Percentiles rank a stretch among this genome's conserved stretches.
These are phyloP conservation scores for Fopius arisanus DNA, from an alignment of 1,140 invertebrate genomes.

Conservation along the genomic window DNA sequence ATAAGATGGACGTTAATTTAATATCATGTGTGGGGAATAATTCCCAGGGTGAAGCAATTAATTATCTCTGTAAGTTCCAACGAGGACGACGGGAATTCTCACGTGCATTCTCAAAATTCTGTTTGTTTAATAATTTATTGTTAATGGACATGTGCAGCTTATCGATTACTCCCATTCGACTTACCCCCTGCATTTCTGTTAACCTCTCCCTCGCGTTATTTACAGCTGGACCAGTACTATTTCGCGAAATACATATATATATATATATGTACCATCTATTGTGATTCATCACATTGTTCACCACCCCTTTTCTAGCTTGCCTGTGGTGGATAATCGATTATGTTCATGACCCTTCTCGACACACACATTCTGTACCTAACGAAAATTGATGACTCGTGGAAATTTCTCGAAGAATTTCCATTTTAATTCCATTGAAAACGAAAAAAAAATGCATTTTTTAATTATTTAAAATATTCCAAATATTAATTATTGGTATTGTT, in stretches of 20 bases:
- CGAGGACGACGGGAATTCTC: neutral
- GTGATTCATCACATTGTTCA: neutral
- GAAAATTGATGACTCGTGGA: too few species aligned
- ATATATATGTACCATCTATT: neutral
- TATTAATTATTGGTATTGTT: too few species aligned
- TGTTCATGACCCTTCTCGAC: neutral
- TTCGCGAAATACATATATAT: neutral
- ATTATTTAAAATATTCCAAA: too few species aligned
- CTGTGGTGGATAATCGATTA: neutral
- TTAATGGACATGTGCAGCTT: neutral
- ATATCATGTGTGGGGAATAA: neutral
- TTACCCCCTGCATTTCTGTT: too few species aligned
- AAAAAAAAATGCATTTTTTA: too few species aligned
- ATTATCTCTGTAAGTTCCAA: neutral
- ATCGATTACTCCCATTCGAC: too few species aligned
- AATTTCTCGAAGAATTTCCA: too few species aligned
- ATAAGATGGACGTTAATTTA: too few species aligned
- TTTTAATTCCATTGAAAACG: too few species aligned
- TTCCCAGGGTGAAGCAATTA: neutral
- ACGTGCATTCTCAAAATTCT: neutral
- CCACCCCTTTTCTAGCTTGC: neutral
- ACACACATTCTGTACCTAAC: too few species aligned
- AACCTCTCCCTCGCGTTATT: neutral
- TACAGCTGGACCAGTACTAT: neutral
- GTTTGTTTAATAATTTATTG: too few species aligned